Evolutionary conservation across 2,888 invertebrate genomes (phyloP), one percentile per base, ranked within the genome.

Genomic region (Rotaria socialis): DNA sequence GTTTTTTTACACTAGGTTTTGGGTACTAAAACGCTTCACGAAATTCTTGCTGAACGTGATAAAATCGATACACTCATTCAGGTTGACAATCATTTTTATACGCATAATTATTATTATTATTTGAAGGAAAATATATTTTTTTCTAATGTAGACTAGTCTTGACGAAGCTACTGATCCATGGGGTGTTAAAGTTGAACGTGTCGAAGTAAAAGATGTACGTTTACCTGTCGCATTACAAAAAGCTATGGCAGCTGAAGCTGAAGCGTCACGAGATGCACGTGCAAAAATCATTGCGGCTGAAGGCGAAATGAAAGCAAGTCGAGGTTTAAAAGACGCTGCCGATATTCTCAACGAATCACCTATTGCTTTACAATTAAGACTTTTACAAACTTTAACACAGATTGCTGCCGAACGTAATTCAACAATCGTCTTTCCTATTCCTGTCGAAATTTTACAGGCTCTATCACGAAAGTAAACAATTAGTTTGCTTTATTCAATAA

Each of bases 241-340:
- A 88, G 90, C 90, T 1, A 90, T 90, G 90, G 90, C 90, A 75
- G 90, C 90, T 24, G 90, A 90, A 87, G 90, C 90, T n/a, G 90
- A 90, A 87, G 90, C 90, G 24, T 87, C 90, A 50, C 88, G 90
- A 85, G 90, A 90, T 86, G 90, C 90, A 74, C 88, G 89, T 67
- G 90, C 90, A 27, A 90, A 90, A 89, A 89, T 90, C 75, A 88
- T 87, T 56, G 80, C 86, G 27, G 85, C 87, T 56, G 86, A 90
- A 86, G 90, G 90, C 22, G 90, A 90, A 87, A 89, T 90, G 88
- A 90, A 89, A 80, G 95, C 96, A 2, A 95, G 95, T 0, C 93
- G 94, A 88, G 95, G 95, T 11, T 92, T 96, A 85, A 94, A 94
- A 91, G 95, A 96, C 92, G 96, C 96, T 14, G 94, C 95, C 3